These are phyloP conservation scores for Drosophila malerkotliana DNA, from an alignment of 1,140 invertebrate genomes.

Conservation along the genomic window DNA sequence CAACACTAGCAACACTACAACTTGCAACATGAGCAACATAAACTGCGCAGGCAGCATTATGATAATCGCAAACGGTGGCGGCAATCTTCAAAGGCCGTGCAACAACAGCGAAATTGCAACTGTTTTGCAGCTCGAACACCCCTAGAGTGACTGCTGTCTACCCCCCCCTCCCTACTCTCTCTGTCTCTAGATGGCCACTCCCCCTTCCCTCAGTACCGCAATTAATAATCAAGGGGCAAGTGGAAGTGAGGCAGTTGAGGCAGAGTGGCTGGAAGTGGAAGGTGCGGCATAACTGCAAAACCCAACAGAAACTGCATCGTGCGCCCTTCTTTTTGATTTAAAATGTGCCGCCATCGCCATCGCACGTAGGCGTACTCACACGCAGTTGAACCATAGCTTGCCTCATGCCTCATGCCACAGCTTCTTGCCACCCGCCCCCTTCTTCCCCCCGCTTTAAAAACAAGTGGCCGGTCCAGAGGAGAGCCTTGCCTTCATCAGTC, in stretches of 20 bases:
- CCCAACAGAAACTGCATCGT: constrained; percentile 53
- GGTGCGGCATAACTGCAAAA: constrained; percentile 42
- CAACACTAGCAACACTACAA: constrained; percentile 17
- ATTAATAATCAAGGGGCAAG: constrained; percentile 71
- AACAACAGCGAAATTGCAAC: constrained; percentile 69
- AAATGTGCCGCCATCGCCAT: constrained; percentile 76
- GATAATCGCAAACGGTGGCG: constrained; percentile 74
- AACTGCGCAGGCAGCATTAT: constrained; percentile 73
- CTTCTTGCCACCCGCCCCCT: background rate
- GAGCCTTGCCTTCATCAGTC: constrained; percentile 49
- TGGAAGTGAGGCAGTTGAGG: constrained; percentile 8
- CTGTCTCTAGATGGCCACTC: background rate
- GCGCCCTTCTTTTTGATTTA: constrained; percentile 82
- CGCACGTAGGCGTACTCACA: constrained; percentile 79
- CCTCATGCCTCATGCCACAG: background rate
- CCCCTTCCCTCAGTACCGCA: constrained; percentile 59
- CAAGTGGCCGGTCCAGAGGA: constrained; percentile 41
- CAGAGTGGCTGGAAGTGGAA: constrained; percentile 21
- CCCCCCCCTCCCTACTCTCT: background rate
- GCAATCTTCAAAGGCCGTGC: constrained; percentile 69
- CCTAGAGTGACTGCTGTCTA: constrained; percentile 25
- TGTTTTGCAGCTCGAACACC: constrained; percentile 64
- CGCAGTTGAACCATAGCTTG: constrained; percentile 38
- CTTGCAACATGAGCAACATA: constrained; percentile 22
- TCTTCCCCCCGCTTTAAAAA: background rate